Base-by-base conservation (phyloP, 2,888 invertebrate genomes). In the Ennomos quercinarius region DNA sequence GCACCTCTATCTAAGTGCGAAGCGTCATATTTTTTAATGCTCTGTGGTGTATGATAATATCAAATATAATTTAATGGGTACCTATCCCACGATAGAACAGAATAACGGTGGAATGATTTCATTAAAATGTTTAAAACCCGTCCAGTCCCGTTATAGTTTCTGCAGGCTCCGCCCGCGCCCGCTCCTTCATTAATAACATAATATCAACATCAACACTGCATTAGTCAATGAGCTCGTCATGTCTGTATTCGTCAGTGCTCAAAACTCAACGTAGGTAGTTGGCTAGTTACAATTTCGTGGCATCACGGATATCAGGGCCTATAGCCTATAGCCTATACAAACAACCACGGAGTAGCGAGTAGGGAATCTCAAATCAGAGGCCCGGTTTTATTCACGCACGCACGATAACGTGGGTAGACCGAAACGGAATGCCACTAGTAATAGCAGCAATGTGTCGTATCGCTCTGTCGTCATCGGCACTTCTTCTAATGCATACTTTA, bases 191-290 rank as follows among this genome's bases (percentile, higher is more conserved):
- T 46, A 12, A 47, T 27, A 27, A 27, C 6, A 27, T 27, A 41
- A 35, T 37, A 34, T 46, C 50, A 60, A 47, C 48, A 49, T 41
- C 34, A n/a, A n/a, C n/a, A n/a, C 10, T 73, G 66, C 61, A 68
- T 71, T 70, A 67, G 63, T 70, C 67, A 71, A 60, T 60, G 57
- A 44, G 52, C 55, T 64, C 50, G 57, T 51, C 61, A 52, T 58
- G 58, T 54, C 45, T 51, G 58, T 65, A 54, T 63, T 46, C 48
- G 65, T 64, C 46, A 68, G 69, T 71, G 72, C 67, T 72, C 63
- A 68, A 75, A 76, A 73, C 64, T 67, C 63, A 52, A 38, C 41
- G 17, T 17, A n/a, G n/a, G 27, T 27, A 2, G 27, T 27, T 27
- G 27, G 38, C 17, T 44, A 38, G 37, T 45, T 45, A 34, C 17